Conservation (phyloP, 2,888 invertebrate genomes). For the Entomobrya multifasciata region DNA sequence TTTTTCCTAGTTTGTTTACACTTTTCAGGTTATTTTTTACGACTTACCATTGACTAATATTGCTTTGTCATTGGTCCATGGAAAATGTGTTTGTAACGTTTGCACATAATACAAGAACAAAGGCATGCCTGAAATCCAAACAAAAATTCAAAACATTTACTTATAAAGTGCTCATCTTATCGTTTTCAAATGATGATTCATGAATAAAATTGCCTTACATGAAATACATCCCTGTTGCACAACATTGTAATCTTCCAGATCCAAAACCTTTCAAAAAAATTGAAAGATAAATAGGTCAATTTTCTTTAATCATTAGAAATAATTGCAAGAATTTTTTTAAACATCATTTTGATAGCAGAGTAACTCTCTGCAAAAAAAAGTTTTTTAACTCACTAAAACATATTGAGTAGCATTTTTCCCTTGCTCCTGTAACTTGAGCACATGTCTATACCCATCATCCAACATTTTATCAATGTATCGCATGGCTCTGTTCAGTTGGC, state of each 20-base stretch:
- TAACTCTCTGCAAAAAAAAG: too few relatives aligned
- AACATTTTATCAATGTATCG: conserved; percentile 62
- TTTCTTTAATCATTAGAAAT: too few relatives aligned
- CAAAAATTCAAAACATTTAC: not conserved
- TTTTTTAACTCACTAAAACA: conserved; percentile 49
- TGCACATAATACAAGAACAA: conserved; percentile 58
- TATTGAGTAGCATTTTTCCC: conserved; percentile 61
- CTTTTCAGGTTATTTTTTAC: not conserved
- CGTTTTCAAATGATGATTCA: not conserved
- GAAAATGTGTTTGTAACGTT: conserved; percentile 52
- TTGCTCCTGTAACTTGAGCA: conserved; percentile 55
- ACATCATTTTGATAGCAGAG: too few relatives aligned
- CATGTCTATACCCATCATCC: conserved; percentile 48
- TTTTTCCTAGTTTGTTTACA: too few relatives aligned
- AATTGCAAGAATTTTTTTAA: too few relatives aligned
- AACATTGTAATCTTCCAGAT: conserved; percentile 52
- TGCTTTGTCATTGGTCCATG: conserved; percentile 54
- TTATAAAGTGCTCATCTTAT: not conserved
- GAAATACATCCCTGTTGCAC: conserved; percentile 57
- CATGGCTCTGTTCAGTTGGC: conserved; percentile 51
- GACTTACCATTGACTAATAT: conserved; percentile 42
- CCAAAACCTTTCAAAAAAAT: conserved; percentile 34
- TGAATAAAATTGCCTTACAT: conserved; percentile 12
- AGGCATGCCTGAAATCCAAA: conserved; percentile 44
- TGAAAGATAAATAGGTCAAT: not conserved